Percentiles rank a stretch among this genome's conserved stretches.
These are phyloP conservation scores for Eilema caniola DNA, from an alignment of 2,888 invertebrate species.

Conservation along the genomic window DNA sequence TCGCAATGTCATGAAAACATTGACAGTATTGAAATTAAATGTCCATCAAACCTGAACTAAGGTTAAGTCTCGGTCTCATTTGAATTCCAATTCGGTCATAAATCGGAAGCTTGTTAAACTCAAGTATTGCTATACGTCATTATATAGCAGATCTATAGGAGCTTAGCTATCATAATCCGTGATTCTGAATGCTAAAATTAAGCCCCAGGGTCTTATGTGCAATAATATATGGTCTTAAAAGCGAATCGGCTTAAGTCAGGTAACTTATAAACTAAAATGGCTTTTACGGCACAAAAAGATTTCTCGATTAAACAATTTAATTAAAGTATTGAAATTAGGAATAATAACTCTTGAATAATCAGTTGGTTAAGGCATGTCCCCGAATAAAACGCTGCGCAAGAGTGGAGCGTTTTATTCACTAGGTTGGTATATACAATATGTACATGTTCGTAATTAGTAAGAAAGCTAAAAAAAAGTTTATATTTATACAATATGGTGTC, in stretches of 20 bases:
- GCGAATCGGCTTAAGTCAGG: constrained; percentile 30
- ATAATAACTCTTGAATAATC: neutral
- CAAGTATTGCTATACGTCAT: constrained; percentile 50
- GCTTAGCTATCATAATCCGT: constrained; percentile 49
- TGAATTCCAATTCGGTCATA: constrained; percentile 72
- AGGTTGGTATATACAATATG: no score
- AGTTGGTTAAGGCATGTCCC: no score
- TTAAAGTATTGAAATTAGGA: neutral
- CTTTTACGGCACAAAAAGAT: neutral
- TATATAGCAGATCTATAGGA: constrained; percentile 58
- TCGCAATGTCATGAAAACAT: neutral
- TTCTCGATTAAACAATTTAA: neutral
- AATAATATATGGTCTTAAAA: constrained; percentile 39
- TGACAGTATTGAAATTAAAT: neutral
- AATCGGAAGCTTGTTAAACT: constrained; percentile 69
- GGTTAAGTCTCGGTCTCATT: constrained; percentile 70
- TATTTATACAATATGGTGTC: no score
- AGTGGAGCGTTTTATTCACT: neutral
- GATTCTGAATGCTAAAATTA: constrained; percentile 37
- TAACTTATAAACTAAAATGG: neutral
- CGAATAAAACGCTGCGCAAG: neutral
- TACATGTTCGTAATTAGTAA: no score
- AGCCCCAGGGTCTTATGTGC: constrained; percentile 33
- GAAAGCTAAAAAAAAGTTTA: no score
- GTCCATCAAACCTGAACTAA: constrained; percentile 53